Conservation (phyloP, 2,113 vertebrate species). For the Misgurnus mizolepis region DNA sequence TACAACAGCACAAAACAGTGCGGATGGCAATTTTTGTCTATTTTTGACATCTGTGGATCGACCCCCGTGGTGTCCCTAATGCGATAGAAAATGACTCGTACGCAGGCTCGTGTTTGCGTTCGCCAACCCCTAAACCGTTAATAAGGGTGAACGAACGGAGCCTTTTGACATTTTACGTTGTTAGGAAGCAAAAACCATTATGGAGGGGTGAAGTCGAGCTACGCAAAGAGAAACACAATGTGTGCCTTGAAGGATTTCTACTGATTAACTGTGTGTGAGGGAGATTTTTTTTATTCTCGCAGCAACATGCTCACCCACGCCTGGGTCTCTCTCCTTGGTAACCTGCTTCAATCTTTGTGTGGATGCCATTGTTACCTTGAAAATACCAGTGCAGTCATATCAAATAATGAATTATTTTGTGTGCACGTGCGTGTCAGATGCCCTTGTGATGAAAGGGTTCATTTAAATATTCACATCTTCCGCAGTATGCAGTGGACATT, state of each 20-base stretch:
- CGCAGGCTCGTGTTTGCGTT: not conserved
- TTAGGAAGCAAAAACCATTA: not conserved
- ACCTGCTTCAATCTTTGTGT: constrained; percentile 14
- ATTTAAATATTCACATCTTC: constrained; percentile 59
- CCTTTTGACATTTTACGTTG: not conserved
- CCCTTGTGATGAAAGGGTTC: constrained; percentile 56
- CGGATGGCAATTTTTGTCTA: not conserved
- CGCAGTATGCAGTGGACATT: no score
- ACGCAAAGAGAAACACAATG: not conserved
- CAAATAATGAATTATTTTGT: constrained; percentile 14
- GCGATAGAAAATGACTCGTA: not conserved
- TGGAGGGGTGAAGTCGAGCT: not conserved
- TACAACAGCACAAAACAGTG: constrained; percentile 8
- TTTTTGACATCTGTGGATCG: constrained; percentile 14
- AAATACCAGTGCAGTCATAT: constrained; percentile 20
- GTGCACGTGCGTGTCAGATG: not conserved
- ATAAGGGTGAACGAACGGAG: not conserved
- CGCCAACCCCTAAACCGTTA: not conserved
- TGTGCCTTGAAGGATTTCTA: not conserved
- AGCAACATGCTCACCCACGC: constrained; percentile 3
- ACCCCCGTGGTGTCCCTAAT: constrained; percentile 18
- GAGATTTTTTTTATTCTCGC: not conserved
- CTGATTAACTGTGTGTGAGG: not conserved
- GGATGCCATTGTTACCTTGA: constrained; percentile 27
- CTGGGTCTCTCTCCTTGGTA: constrained; percentile 2